Base-by-base conservation (phyloP, 2,113 vertebrate species). In the Seriola dumerili region DNA sequence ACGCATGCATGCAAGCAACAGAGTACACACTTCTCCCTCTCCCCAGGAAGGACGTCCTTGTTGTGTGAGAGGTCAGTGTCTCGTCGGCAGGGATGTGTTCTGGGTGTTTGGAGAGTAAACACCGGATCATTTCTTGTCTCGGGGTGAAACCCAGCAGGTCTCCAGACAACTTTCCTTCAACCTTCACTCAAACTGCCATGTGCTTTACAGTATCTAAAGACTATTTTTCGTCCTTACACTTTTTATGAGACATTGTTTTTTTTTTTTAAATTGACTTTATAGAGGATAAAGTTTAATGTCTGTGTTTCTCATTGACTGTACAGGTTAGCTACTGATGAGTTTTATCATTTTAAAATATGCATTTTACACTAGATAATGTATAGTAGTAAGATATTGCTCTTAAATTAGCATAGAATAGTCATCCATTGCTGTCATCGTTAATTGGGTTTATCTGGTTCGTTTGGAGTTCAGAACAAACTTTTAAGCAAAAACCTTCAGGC, bases 41-140 rank as follows among this genome's bases (percentile, higher is more conserved):
- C 85, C 76, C 57, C 38, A n/a, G 87, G 89, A 80, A 71, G 77
- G 85, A 62, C 46, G 86, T 85, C 91, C 85, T 91, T 89, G 87
- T 68, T 62, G 65, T 77, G 78, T 80, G 81, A 90, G 71, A 87
- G 92, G 90, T 92, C 88, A 50, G 69, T 23, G 88, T 82, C 76
- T 84, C 57, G 68, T 79, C 93, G 85, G 91, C 90, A 90, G 92
- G 92, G 92, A 80, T 87, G 85, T 86, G 85, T 89, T 92, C 80
- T 74, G 90, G 72, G 66, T 93, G 91, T 93, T 93, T 94, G 59
- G 75, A 93, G 86, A 94, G 85, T 86, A 93, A 94, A 94, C 89
- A 94, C 61, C 0, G 38, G 85, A 85, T 80, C 65, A 67, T 61
- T 78, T 92, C 85, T 90, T 89, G 73, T 85, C 83, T 83, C 34